Percentiles rank a stretch among this genome's conserved stretches.
Conservation (phyloP, 2,888 invertebrate genomes). For the Pseudolycoriella hygida region DNA sequence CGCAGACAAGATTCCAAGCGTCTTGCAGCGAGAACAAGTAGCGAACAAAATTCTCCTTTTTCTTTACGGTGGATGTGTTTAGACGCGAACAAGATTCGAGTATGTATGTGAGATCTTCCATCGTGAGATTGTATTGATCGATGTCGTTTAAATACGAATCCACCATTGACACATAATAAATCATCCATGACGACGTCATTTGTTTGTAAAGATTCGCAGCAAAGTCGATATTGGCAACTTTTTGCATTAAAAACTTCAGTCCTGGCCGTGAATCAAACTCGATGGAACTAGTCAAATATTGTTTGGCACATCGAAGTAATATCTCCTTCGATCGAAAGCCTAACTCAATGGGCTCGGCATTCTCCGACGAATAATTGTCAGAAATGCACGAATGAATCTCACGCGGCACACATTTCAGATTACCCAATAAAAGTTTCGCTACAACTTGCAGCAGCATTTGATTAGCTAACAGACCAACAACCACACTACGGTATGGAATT, state of each 20-base stretch:
- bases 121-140: constrained; percentile 40
- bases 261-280: constrained; percentile 85
- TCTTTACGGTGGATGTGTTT: constrained; percentile 31
- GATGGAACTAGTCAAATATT: constrained; percentile 64
- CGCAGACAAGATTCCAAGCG: constrained; percentile 42
- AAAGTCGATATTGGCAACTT: constrained; percentile 70
- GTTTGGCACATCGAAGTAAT: constrained; percentile 58
- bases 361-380: constrained; percentile 28
- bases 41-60: constrained; percentile 38
- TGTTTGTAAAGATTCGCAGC: constrained; percentile 86
- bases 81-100: constrained; percentile 39
- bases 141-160: constrained; percentile 66
- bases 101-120: constrained; percentile 42
- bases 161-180: constrained; percentile 70
- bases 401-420: constrained; percentile 43
- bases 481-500: constrained; percentile 73
- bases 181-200: constrained; percentile 81
- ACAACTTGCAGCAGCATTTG: constrained; percentile 85
- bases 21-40: constrained; percentile 41
- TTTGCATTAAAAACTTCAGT: constrained; percentile 83
- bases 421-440: constrained; percentile 69
- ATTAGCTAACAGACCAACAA: constrained; percentile 78
- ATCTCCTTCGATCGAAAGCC: constrained; percentile 37
- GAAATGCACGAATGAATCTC: constrained; percentile 31
- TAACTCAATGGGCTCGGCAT: constrained; percentile 25